Evolutionary conservation across 2,797 vertebrate species (phyloP).

Genomic region (Sebastes diaconus): DNA sequence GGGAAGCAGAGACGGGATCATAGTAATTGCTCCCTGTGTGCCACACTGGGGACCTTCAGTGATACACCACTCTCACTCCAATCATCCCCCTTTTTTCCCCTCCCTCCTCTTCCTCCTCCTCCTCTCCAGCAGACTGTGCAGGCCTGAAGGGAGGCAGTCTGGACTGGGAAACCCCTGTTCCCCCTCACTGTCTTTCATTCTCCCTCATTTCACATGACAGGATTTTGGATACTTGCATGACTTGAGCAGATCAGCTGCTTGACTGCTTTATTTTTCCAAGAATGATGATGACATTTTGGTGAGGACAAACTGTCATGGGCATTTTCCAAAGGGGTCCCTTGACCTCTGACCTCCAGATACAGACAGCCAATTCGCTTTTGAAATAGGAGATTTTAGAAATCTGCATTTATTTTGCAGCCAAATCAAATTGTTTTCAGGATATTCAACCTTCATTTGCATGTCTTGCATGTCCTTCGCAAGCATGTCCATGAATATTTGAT

Average conservation of each 20-base stretch:
- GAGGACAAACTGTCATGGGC: no score
- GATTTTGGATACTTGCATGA: not conserved
- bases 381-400: no score
- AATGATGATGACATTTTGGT: no score
- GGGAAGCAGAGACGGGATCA: slow-evolving; percentile 27
- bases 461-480: no score
- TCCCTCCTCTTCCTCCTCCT: slow-evolving; percentile 10
- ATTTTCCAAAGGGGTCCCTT: no score
- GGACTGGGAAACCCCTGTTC: not conserved
- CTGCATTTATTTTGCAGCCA: no score
- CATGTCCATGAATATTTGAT: no score
- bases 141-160: slow-evolving; percentile 22
- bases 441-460: no score
- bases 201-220: not conserved
- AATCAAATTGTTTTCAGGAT: no score
- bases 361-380: no score
- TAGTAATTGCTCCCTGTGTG: slow-evolving; percentile 31
- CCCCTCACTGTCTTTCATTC: not conserved
- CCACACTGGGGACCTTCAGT: slow-evolving; percentile 18
- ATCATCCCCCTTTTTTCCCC: not conserved
- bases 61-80: slow-evolving; percentile 18
- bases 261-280: not conserved
- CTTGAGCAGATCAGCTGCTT: not conserved
- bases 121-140: slow-evolving; percentile 11
- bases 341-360: no score